Evolutionary conservation across 92 coral and sea anemone species (phyloP), one percentile per base, ranked within the genome.

Genomic region (Phymanthus crucifer): DNA sequence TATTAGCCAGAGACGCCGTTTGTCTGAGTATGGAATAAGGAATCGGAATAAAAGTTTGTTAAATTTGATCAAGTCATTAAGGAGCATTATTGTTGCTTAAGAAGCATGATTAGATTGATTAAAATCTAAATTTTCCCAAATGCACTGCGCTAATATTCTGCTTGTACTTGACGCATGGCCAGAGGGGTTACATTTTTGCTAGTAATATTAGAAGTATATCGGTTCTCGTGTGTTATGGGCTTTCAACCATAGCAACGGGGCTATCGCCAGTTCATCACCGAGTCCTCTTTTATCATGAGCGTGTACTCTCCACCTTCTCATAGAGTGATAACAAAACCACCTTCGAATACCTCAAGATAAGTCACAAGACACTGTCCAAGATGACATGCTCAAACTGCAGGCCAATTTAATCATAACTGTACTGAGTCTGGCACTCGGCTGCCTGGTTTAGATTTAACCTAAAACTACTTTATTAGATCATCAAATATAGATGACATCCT

Each of bases 1-100:
- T 89, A 92, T 92, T 92, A 92, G 81, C 70, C 64, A 46, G 74
- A 79, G 93, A 80, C 90, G 93, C 85, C 91, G 70, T 84, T 73
- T 76, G 87, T 84, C 91, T 86, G 92, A 89, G 82, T 77, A 79
- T 64, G 77, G 66, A 89, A 89, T 89, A 80, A 89, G 67, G 36
- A 70, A 82, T 32, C 79, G 80, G 80, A 82, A 71, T 61, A 81
- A 72, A 57, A 75, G 68, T 73, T 69, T 56, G 71, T 52, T 61
- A 75, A 73, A 72, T 82, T 82, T 82, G 79, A 73, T 82, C 80
- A 82, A 82, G 12, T 82, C 74, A 65, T 82, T 82, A 31, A 11
- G 26, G 65, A 29, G 19, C 33, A 38, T 36, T 43, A 82, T 72
- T 65, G 32, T 12, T 33, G 68, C 64, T 73, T 67, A 73, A 82